These are phyloP conservation scores for Dendrophyllia cribrosa DNA, from an alignment of 64 coral and sea anemone species.

Conservation along the genomic window DNA sequence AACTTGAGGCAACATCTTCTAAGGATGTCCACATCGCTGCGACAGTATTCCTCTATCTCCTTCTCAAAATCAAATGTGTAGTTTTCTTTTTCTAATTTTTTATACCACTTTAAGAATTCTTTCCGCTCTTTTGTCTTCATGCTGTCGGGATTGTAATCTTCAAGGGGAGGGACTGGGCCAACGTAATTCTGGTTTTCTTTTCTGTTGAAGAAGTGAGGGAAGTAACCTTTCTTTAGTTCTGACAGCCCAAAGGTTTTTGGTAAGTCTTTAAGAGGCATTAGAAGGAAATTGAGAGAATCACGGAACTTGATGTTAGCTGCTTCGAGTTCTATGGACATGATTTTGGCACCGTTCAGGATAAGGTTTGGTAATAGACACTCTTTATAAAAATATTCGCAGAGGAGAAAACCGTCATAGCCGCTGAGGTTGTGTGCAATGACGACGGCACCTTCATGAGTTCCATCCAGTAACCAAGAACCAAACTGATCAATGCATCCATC, in stretches of 20 bases:
- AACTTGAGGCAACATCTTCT: constrained; percentile 18
- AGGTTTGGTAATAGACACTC: constrained; percentile 43
- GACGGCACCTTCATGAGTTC: constrained; percentile 1
- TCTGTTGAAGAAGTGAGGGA: constrained; percentile 63
- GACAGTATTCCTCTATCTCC: constrained; percentile 59
- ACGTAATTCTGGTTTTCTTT: constrained; percentile 47
- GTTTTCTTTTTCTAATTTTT: neutral
- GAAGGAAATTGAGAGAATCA: constrained; percentile 46
- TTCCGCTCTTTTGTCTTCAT: too few relatives aligned
- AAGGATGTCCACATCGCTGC: constrained; percentile 57
- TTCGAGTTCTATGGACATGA: constrained; percentile 45
- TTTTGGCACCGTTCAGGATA: constrained; percentile 56
- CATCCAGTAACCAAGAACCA: constrained; percentile 26
- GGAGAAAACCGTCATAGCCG: constrained; percentile 26
- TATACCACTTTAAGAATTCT: constrained; percentile 31
- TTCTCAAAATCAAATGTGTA: constrained; percentile 22
- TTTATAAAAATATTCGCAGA: constrained; percentile 55
- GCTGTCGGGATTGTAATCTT: constrained; percentile 49
- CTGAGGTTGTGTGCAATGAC: constrained; percentile 47
- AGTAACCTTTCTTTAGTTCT: constrained; percentile 52
- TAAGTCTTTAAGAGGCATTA: constrained; percentile 31
- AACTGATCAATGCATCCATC: constrained; percentile 14
- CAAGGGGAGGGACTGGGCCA: constrained; percentile 20
- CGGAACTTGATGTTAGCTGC: constrained; percentile 30
- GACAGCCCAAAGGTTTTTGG: constrained; percentile 75